Base-by-base conservation (phyloP, 2,797 vertebrate species). In the Gymnocypris eckloni region DNA sequence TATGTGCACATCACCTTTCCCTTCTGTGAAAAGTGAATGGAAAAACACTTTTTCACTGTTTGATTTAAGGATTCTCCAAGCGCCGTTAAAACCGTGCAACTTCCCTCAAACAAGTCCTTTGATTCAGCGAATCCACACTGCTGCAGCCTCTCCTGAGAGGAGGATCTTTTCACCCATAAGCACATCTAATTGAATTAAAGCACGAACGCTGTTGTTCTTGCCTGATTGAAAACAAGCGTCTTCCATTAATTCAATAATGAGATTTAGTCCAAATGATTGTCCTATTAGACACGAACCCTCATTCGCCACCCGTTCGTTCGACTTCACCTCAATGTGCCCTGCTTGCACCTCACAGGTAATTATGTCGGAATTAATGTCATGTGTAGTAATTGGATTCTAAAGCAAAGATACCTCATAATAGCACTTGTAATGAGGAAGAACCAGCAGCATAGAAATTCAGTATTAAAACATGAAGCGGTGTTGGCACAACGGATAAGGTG, bases 211-310 rank as follows among this genome's bases (percentile, higher is more conserved):
- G 76, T 92, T 93, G 91, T 90, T 93, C 90, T 87, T 84, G 89
- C 82, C 89, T 88, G 80, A 90, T 89, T 88, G 88, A 90, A 90
- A 92, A 93, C 91, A 90, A 93, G 88, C 90, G 69, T 33, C 67
- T 79, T 75, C 90, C 89, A 91, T 93, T 92, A 89, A 88, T 93
- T 92, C 91, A 94, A 90, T 94, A 92, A 94, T 92, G 89, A 88
- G 89, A 88, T 93, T 94, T 90, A 92, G 92, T 93, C 91, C 92
- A 93, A 95, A 93, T 94, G 87, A 94, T 94, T 92, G 93, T 90
- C 90, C 93, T 93, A 92, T 94, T 94, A 94, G 89, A 92, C 87
- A 82, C 78, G 75, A 87, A 69, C 88, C 77, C 83, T 84, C 86
- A 75, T 89, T 88, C 88, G 90, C 92, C 86, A 91, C 87, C 89